phyloP scores from a whole-genome alignment of 2,888 invertebrate species.

The Melinopterus prodromus region DNA sequence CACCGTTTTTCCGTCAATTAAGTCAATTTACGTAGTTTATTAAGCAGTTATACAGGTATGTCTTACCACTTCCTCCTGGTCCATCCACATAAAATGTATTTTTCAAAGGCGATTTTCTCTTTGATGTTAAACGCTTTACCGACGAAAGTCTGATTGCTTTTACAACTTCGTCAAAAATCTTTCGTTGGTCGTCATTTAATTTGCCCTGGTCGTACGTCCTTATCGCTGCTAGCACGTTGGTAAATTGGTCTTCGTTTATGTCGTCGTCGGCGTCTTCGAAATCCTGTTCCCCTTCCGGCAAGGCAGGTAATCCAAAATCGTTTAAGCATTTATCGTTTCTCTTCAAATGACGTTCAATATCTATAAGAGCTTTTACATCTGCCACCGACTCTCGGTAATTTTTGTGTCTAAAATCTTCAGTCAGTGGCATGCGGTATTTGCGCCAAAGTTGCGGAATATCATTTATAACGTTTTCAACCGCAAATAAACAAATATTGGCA shows the following conservation, averaged over 20 bases:
- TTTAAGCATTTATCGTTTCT: conserved; percentile 6
- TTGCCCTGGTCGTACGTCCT: neutral
- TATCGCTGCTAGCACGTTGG: neutral
- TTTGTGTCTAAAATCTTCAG: neutral
- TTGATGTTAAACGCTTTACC: neutral
- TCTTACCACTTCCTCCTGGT: conserved; percentile 13
- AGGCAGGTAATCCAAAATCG: conserved; percentile 7
- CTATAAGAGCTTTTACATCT: neutral
- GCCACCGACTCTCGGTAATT: neutral
- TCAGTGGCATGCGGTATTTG: neutral
- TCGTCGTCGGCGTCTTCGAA: neutral
- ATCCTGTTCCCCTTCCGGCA: neutral
- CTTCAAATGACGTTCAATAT: neutral
- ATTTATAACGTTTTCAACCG: neutral
- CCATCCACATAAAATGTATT: conserved; percentile 16
- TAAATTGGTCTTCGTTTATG: neutral
- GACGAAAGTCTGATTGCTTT: neutral
- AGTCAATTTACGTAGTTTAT: conserved; percentile 12
- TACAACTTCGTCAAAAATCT: conserved; percentile 9
- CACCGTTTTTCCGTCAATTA: conserved; percentile 20
- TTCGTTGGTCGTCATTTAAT: conserved; percentile 9
- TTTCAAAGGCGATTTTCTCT: too few relatives aligned
- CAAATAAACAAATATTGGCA: conserved; percentile 14
- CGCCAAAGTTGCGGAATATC: conserved; percentile 5
- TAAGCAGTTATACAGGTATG: conserved; percentile 10